These are phyloP conservation scores for Etheostoma cragini DNA, from an alignment of 2,113 vertebrate species.

Conservation along the genomic window DNA sequence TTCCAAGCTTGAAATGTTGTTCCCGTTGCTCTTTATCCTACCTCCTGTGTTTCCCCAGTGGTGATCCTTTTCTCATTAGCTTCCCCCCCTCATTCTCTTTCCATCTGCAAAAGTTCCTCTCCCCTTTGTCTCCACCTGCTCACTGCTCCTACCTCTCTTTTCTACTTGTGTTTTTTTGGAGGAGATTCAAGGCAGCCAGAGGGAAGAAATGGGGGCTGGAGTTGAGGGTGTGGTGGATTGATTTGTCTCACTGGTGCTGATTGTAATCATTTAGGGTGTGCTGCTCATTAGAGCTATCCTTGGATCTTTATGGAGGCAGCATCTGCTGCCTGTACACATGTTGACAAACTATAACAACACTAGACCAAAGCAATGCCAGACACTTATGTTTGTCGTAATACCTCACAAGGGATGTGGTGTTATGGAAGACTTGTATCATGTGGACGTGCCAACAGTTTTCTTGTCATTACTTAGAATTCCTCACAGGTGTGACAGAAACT, in stretches of 20 bases:
- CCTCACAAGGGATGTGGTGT: background rate
- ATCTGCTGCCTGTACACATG: constrained; percentile 36
- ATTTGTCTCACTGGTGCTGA: constrained; percentile 63
- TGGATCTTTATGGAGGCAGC: constrained; percentile 46
- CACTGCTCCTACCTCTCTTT: constrained; percentile 17
- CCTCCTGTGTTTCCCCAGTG: background rate
- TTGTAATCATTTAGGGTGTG: constrained; percentile 62
- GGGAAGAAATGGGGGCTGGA: constrained; percentile 5
- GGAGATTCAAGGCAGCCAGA: constrained; percentile 34
- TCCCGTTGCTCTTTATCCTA: constrained; percentile 31
- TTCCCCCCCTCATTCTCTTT: constrained; percentile 27
- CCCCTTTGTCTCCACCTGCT: constrained; percentile 43
- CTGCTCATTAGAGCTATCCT: constrained; percentile 54
- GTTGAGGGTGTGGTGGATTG: constrained; percentile 33
- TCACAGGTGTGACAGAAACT: too few relatives aligned
- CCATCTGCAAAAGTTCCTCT: constrained; percentile 27
- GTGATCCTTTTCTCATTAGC: constrained; percentile 47
- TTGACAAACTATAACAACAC: constrained; percentile 36
- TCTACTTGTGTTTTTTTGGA: constrained; percentile 36
- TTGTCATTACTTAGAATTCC: too few relatives aligned
- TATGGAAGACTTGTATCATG: too few relatives aligned
- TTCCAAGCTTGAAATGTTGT: constrained; percentile 32
- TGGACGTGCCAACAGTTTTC: too few relatives aligned
- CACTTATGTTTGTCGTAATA: constrained; percentile 25
- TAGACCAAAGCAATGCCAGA: constrained; percentile 14